Percentiles rank a stretch among this genome's conserved stretches.
These are phyloP conservation scores for Doryteuthis pealeii DNA, from an alignment of 1,140 invertebrate species.

Conservation along the genomic window DNA sequence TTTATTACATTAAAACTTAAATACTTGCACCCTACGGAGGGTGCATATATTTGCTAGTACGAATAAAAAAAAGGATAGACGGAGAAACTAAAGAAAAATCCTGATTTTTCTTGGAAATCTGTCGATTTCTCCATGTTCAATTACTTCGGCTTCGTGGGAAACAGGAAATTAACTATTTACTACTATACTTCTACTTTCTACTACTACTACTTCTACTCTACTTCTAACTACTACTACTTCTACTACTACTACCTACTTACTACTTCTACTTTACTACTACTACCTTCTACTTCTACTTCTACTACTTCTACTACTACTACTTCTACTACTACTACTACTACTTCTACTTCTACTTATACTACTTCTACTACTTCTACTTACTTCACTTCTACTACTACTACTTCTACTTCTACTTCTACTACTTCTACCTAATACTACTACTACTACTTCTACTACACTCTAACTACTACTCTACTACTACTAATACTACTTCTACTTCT, in stretches of 20 bases:
- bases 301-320: slow-evolving; percentile 5
- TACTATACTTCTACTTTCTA: not conserved
- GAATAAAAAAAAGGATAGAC: not conserved
- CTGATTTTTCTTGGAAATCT: not conserved
- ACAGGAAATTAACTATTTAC: not conserved
- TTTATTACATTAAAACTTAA: no score
- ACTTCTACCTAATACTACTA: slow-evolving; percentile 16
- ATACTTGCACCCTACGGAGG: no score
- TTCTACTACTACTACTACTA: slow-evolving; percentile 1
- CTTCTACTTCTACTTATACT: not conserved
- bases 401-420: slow-evolving; percentile 13
- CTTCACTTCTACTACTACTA: slow-evolving; percentile 12
- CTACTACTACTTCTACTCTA: slow-evolving; percentile 5
- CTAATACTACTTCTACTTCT: slow-evolving; percentile 12
- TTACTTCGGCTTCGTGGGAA: not conserved
- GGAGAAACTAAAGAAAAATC: not conserved
- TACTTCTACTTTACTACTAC: not conserved
- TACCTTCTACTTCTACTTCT: not conserved
- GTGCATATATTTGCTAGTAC: no score
- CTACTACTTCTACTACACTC: not conserved
- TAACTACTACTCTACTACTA: not conserved
- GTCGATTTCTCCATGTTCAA: not conserved
- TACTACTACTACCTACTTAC: not conserved
- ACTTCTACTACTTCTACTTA: not conserved
- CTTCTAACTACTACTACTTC: not conserved